Evolutionary conservation across 2,797 vertebrate species (phyloP).

Genomic region (Thripadectes ignobilis): DNA sequence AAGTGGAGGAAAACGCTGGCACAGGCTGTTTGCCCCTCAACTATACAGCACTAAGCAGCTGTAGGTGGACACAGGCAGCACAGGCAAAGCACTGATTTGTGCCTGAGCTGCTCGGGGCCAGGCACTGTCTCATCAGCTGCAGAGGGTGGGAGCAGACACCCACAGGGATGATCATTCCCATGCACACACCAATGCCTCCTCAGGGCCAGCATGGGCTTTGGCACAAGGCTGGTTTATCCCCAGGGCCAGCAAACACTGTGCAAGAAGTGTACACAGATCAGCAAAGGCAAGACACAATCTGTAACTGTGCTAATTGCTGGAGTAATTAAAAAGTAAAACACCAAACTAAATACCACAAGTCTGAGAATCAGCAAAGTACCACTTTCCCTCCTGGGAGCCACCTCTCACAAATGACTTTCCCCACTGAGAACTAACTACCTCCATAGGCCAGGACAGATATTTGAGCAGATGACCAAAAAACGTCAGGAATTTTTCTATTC

Average conservation of each 20-base stretch:
- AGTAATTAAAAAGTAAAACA: slow-evolving; percentile 27
- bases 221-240: too few relatives aligned
- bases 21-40: not conserved
- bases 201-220: not conserved
- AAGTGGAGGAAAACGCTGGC: not conserved
- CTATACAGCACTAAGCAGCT: not conserved
- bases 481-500: slow-evolving; percentile 2
- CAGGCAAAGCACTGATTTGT: not conserved
- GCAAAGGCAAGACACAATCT: not conserved
- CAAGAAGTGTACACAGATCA: rapidly evolving
- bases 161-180: not conserved
- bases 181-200: not conserved
- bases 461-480: not conserved
- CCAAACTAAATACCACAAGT: not conserved
- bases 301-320: not conserved
- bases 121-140: rapidly evolving
- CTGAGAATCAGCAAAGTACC: not conserved
- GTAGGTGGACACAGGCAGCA: not conserved
- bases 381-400: not conserved
- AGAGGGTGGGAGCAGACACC: not conserved
- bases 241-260: not conserved
- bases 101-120: not conserved
- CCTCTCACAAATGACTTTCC: not conserved
- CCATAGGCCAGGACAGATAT: rapidly evolving
- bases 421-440: not conserved